A percentile compares a stretch with the other conserved stretches of the same genome.
phyloP scores from a whole-genome alignment of 1,140 invertebrate species.

The Colletes latitarsis region DNA sequence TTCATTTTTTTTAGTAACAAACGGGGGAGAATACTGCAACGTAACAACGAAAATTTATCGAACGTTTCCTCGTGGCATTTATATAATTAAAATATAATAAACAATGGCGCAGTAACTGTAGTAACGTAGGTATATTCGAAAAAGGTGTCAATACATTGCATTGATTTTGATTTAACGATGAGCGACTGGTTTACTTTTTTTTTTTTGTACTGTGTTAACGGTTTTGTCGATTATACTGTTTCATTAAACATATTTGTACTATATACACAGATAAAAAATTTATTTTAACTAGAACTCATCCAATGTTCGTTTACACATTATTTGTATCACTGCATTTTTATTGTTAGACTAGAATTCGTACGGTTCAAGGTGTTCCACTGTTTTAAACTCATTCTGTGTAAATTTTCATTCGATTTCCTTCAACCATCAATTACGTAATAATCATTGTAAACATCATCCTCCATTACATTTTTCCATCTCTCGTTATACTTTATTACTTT shows the following conservation, averaged over 20 bases:
- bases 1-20: conserved; percentile 1
- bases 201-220: conserved; percentile 30
- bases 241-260: conserved; percentile 37
- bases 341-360: not conserved
- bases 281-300: conserved; percentile 7
- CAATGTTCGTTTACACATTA: not conserved
- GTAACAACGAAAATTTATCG: not conserved
- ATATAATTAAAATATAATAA: conserved; percentile 23
- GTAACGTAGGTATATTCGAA: not conserved
- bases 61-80: not conserved
- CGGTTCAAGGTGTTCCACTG: not conserved
- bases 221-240: not conserved
- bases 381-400: not conserved
- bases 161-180: not conserved
- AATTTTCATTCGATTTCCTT: not conserved
- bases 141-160: not conserved
- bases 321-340: not conserved
- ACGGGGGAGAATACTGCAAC: not conserved
- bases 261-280: conserved; percentile 17
- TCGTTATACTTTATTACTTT: not conserved
- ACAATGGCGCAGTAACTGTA: not conserved
- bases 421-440: not conserved
- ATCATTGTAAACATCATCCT: not conserved
- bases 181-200: conserved; percentile 9
- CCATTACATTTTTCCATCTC: not conserved